Percentiles rank a stretch among this genome's conserved stretches.
Evolutionary conservation across 1,140 invertebrate species (phyloP).

Genomic region (Daktulosphaira vitifoliae): DNA sequence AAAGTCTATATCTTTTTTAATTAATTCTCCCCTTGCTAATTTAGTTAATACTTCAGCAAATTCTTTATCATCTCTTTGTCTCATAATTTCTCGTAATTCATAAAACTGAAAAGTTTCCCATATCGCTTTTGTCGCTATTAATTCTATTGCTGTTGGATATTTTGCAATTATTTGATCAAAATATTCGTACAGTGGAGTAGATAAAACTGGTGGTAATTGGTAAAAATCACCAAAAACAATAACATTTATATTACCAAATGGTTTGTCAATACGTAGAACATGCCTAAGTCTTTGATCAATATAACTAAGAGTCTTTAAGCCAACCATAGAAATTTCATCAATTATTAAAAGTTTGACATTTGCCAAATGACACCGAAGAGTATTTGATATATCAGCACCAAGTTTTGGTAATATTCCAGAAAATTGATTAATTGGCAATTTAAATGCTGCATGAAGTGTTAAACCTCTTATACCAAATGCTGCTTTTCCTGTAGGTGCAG

Average conservation of each 20-base stretch:
- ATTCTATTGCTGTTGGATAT: too few species aligned
- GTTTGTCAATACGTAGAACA: slow-evolving; percentile 34
- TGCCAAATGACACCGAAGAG: slow-evolving; percentile 36
- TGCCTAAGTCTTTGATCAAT: slow-evolving; percentile 34
- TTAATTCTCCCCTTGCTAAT: neutral
- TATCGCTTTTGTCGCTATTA: neutral
- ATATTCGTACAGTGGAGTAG: neutral
- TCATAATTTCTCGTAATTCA: neutral
- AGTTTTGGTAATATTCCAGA: neutral
- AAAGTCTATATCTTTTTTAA: neutral
- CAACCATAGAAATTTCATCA: slow-evolving; percentile 42
- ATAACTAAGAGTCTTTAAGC: slow-evolving; percentile 38
- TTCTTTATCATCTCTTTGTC: neutral
- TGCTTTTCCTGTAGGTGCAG: slow-evolving; percentile 13
- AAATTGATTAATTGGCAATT: slow-evolving; percentile 4
- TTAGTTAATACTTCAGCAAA: neutral
- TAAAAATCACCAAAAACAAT: slow-evolving; percentile 40
- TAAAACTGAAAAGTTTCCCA: neutral
- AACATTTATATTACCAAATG: slow-evolving; percentile 34
- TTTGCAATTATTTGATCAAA: neutral
- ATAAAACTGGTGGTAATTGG: slow-evolving; percentile 40
- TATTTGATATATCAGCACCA: slow-evolving; percentile 38
- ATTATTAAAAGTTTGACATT: slow-evolving; percentile 41
- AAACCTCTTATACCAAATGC: slow-evolving; percentile 20
- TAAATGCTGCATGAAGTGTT: slow-evolving; percentile 7